These are phyloP conservation scores for Caranx melampygus DNA, from an alignment of 2,113 vertebrate species.

Conservation along the genomic window DNA sequence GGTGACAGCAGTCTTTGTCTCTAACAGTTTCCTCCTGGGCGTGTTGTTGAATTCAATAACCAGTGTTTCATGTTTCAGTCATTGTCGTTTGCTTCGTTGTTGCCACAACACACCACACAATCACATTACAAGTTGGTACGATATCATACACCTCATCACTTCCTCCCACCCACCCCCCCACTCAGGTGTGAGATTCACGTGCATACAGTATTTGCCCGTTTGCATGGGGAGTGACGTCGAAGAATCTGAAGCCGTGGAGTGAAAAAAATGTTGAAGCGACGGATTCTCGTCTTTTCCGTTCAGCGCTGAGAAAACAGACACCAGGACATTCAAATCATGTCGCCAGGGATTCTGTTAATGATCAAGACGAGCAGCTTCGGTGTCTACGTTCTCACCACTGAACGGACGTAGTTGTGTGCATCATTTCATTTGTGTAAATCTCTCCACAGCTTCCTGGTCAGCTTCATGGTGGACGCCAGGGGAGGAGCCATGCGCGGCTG, in stretches of 20 bases:
- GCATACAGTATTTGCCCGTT: slow-evolving; percentile 12
- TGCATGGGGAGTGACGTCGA: slow-evolving; percentile 56
- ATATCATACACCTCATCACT: slow-evolving; percentile 28
- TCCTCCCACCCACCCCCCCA: neutral
- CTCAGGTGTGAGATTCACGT: slow-evolving; percentile 17
- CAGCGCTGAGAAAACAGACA: slow-evolving; percentile 51
- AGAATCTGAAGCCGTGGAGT: neutral
- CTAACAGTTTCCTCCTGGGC: slow-evolving; percentile 7
- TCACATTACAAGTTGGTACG: neutral
- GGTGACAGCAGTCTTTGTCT: slow-evolving; percentile 10
- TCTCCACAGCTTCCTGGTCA: slow-evolving; percentile 93
- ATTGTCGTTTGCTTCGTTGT: slow-evolving; percentile 35
- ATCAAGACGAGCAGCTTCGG: neutral
- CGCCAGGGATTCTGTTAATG: no score
- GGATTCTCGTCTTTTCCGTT: neutral
- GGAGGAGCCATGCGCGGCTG: slow-evolving; percentile 98
- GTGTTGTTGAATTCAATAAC: slow-evolving; percentile 37
- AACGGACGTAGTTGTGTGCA: neutral
- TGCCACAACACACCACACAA: neutral
- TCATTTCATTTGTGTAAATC: neutral
- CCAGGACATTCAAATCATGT: neutral
- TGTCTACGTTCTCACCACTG: slow-evolving; percentile 43
- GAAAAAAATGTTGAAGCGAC: neutral
- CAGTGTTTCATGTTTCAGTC: slow-evolving; percentile 3
- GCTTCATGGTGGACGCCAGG: slow-evolving; percentile 99